These are phyloP conservation scores for Pomatostomus ruficeps DNA, from an alignment of 2,113 vertebrate species.

Conservation along the genomic window DNA sequence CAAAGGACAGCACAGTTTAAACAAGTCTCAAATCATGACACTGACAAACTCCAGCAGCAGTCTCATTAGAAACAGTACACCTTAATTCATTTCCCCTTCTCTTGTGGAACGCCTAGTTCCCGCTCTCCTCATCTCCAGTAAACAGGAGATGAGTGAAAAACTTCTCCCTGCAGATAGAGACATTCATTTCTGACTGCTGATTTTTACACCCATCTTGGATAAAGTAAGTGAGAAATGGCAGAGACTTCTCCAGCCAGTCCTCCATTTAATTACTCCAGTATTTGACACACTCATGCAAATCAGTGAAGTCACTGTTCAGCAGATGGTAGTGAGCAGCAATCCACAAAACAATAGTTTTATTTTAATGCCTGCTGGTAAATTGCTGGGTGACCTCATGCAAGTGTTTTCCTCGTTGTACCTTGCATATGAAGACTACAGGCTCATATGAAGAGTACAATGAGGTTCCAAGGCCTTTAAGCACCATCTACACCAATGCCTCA, in stretches of 20 bases:
- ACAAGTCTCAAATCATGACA: neutral
- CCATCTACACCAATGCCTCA: neutral
- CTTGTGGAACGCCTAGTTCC: neutral
- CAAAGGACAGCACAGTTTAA: slow-evolving; percentile 17
- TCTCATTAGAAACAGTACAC: neutral
- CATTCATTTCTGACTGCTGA: neutral
- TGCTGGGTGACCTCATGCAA: neutral
- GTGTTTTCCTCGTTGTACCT: neutral
- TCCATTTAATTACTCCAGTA: neutral
- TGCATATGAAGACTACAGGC: neutral
- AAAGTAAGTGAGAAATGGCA: neutral
- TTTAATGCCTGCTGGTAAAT: neutral
- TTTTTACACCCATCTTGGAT: neutral
- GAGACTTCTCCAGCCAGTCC: neutral
- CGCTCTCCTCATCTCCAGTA: neutral
- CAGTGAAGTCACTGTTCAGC: neutral
- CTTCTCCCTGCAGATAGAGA: neutral
- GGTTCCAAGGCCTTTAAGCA: neutral
- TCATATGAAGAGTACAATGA: neutral
- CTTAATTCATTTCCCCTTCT: slow-evolving; percentile 11
- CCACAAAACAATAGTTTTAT: neutral
- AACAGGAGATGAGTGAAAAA: slow-evolving; percentile 34
- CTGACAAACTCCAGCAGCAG: slow-evolving; percentile 39
- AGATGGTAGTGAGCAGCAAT: neutral
- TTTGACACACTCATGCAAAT: neutral